Evolutionary conservation across 2,888 invertebrate species (phyloP).

Genomic region (Platynereis dumerilii): DNA sequence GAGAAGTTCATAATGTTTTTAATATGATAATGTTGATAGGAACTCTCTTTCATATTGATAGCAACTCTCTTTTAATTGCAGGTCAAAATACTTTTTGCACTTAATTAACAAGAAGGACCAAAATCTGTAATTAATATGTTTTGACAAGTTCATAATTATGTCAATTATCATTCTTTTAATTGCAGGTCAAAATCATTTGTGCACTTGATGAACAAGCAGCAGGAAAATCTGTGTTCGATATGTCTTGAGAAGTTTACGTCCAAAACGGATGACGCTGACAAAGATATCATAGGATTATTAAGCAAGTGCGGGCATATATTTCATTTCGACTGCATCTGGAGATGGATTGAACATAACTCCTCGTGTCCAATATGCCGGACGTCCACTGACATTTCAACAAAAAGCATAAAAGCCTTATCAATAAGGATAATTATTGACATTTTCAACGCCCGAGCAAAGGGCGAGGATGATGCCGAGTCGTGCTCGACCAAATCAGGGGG

Average conservation of each 20-base stretch:
- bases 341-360: conserved; percentile 3
- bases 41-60: too few species aligned
- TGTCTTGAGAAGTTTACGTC: background rate
- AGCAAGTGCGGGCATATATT: conserved; percentile 3
- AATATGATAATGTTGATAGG: too few species aligned
- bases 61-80: too few species aligned
- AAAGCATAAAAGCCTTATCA: background rate
- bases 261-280: background rate
- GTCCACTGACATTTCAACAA: background rate
- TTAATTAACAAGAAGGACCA: too few species aligned
- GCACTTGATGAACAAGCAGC: background rate
- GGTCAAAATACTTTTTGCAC: too few species aligned
- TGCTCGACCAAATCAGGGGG: too few species aligned
- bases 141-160: too few species aligned
- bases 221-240: background rate
- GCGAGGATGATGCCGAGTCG: too few species aligned
- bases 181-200: background rate
- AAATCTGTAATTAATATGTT: too few species aligned
- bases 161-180: background rate
- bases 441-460: too few species aligned
- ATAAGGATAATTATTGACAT: too few species aligned
- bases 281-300: conserved; percentile 1
- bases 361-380: conserved; percentile 4
- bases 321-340: conserved; percentile 5
- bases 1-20: too few species aligned